Base-by-base conservation (phyloP, 2,113 vertebrate species). In the Willisornis vidua region DNA sequence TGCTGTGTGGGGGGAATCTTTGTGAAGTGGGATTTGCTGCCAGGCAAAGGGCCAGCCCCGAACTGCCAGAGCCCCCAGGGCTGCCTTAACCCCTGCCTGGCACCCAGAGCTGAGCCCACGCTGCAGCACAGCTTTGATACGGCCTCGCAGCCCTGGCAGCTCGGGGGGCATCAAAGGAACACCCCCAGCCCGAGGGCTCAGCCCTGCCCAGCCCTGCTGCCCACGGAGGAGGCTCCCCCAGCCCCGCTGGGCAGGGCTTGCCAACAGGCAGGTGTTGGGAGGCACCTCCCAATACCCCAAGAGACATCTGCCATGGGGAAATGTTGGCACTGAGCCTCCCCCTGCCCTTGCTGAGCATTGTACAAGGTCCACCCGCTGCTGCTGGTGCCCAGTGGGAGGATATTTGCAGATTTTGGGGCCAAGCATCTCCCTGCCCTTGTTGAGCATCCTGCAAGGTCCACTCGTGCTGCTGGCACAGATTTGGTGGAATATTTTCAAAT, bases 11-110 rank as follows among this genome's bases (percentile, higher is more conserved):
- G 91, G 93, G 16, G 73, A 70, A 71, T 58, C 79, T 84, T 67
- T 97, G 84, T 96, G 92, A 94, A 96, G 95, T 96, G 94, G 94
- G 94, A 96, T 94, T 86, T 88, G 72, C 72, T 80, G 79, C 83
- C 7, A n/a, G 93, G 85, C 63, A 46, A 20, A n/a, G 51, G 72
- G 82, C 81, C 94, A 94, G 87, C 83, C 76, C 87, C 0, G 0
- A 93, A 25, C 45, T 86, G 82, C 29, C 2, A 18, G 59, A 90
- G 59, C 88, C 96, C 85, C 37, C 2, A 0, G 79, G 92, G 71
- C 55, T 35, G 7, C 0, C 63, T 94, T 90, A 70, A 95, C 93
- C 93, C 78, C 79, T 0, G 8, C 79, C 72, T 88, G 86, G 79
- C 88, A 90, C 77, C 70, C 3, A 41, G 46, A 43, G 11, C 82